phyloP scores from a whole-genome alignment of 2,888 invertebrate species.

The Diachrysia chrysitis region DNA sequence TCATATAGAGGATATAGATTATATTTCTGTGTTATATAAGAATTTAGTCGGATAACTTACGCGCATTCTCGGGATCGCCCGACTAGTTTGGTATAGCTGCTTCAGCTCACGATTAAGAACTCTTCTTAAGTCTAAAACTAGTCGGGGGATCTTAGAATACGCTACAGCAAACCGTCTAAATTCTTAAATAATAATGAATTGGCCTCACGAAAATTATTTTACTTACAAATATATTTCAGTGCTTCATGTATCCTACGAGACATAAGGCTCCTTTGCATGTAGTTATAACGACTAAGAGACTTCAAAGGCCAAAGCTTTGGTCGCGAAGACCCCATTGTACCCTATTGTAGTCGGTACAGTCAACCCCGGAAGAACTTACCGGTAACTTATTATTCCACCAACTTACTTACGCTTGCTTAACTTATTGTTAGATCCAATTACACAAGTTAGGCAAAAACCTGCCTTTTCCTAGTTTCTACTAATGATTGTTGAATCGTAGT shows the following conservation, averaged over 20 bases:
- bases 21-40: too few species aligned
- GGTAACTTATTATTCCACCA: constrained; percentile 7
- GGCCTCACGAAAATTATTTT: too few species aligned
- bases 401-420: constrained; percentile 5
- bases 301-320: constrained; percentile 6
- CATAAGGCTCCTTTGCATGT: background rate
- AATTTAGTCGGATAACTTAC: too few species aligned
- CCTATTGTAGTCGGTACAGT: background rate
- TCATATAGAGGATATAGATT: too few species aligned
- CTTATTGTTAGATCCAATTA: constrained; percentile 6
- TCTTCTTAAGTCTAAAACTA: too few species aligned
- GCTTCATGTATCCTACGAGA: background rate
- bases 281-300: background rate
- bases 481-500: constrained; percentile 4
- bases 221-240: too few species aligned
- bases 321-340: background rate
- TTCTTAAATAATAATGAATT: too few species aligned
- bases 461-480: background rate
- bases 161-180: too few species aligned
- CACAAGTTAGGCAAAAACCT: background rate
- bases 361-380: background rate
- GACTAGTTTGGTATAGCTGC: too few species aligned
- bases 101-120: too few species aligned
- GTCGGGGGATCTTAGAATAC: too few species aligned
- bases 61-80: too few species aligned